A percentile compares a stretch with the other conserved stretches of the same genome.
phyloP scores from a whole-genome alignment of 2,797 vertebrate species.

The Manis javanica region DNA sequence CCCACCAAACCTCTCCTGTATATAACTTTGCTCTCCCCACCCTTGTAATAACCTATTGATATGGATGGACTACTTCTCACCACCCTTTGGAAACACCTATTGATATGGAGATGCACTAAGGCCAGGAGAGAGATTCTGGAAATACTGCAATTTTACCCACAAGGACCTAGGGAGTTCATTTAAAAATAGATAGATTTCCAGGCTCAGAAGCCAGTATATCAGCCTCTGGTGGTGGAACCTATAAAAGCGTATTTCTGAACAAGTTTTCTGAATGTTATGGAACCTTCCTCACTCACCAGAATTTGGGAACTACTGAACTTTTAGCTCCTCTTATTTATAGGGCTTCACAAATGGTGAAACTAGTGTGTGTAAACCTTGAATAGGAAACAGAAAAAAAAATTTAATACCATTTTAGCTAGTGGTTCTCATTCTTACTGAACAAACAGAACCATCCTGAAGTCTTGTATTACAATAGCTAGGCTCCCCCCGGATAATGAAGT shows the following conservation, averaged over 20 bases:
- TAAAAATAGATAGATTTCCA: background rate
- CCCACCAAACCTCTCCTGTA: too few species aligned
- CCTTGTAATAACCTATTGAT: too few species aligned
- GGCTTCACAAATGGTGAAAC: slow-evolving; percentile 3
- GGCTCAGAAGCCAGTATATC: background rate
- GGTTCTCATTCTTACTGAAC: background rate
- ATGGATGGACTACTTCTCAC: too few species aligned
- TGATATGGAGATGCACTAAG: too few species aligned
- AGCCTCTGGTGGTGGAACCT: background rate
- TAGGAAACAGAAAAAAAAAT: background rate
- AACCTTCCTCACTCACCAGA: background rate
- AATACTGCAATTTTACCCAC: too few species aligned
- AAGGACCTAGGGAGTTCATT: background rate
- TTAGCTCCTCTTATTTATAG: background rate
- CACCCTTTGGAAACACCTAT: too few species aligned
- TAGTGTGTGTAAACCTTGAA: background rate
- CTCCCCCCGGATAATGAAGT: background rate
- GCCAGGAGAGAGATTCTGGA: too few species aligned
- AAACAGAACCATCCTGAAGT: background rate
- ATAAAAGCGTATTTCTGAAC: background rate
- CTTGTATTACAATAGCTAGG: background rate
- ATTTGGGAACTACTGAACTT: background rate
- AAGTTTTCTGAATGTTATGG: background rate
- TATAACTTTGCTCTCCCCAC: too few species aligned
- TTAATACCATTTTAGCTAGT: background rate